Conservation (phyloP, 2,113 vertebrate genomes). For the Lates calcarifer region DNA sequence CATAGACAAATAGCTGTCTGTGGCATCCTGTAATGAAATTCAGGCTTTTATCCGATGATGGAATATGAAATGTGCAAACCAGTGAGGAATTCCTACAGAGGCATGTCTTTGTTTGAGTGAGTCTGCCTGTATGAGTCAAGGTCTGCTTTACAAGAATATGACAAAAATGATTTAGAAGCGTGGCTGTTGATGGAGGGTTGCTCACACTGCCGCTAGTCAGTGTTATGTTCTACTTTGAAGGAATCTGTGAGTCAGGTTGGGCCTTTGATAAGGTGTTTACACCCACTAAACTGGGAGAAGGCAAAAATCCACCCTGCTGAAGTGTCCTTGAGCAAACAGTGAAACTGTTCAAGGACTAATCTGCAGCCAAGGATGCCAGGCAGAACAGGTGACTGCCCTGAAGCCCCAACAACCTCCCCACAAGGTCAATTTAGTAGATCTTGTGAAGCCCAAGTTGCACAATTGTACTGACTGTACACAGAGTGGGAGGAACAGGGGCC, state of each 20-base stretch:
- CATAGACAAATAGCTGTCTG: constrained; percentile 45
- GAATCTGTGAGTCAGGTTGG: too few species aligned
- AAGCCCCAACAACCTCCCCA: not conserved
- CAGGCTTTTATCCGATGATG: constrained; percentile 29
- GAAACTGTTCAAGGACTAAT: not conserved
- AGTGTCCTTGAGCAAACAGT: not conserved
- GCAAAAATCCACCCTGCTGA: not conserved
- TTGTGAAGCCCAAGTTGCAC: not conserved
- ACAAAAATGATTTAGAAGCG: too few species aligned
- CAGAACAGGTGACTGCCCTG: not conserved
- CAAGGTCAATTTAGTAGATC: not conserved
- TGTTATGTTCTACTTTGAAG: too few species aligned
- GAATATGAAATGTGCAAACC: not conserved
- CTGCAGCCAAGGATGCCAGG: not conserved
- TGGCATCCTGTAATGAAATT: constrained; percentile 46
- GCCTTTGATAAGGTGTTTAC: too few species aligned
- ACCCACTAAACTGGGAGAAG: too few species aligned
- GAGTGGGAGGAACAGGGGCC: too few species aligned
- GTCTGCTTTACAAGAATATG: not conserved
- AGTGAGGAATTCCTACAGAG: constrained; percentile 34
- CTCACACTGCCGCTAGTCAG: too few species aligned
- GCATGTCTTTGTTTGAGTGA: constrained; percentile 18
- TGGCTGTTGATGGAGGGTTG: too few species aligned
- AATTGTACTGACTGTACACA: too few species aligned
- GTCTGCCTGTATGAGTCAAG: too few species aligned